phyloP scores from a whole-genome alignment of 2,797 vertebrate species.

The Fringilla coelebs region DNA sequence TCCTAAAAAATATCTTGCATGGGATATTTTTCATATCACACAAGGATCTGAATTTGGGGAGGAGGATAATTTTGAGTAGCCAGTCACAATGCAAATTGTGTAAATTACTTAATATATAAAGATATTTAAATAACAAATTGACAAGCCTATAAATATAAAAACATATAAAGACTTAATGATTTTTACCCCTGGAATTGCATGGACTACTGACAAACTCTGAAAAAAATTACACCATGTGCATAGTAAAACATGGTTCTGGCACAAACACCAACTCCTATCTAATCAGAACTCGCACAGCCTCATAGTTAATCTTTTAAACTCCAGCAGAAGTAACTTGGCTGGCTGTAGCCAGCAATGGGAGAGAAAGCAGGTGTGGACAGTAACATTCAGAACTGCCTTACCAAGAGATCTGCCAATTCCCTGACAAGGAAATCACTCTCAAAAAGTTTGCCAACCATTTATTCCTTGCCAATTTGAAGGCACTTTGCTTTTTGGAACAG shows the following conservation, averaged over 20 bases:
- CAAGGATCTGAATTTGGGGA: not conserved
- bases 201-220: not conserved
- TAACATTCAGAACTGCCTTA: not conserved
- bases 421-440: not conserved
- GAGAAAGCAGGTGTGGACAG: not conserved
- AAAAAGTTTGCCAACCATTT: constrained; percentile 41
- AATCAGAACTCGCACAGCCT: not conserved
- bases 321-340: not conserved
- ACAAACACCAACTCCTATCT: not conserved
- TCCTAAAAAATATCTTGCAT: not conserved
- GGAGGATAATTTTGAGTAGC: not conserved
- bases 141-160: not conserved
- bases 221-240: not conserved
- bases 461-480: constrained; percentile 32
- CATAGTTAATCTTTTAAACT: not conserved
- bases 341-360: not conserved
- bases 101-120: not conserved
- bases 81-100: not conserved
- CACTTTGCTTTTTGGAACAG: not conserved
- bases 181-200: not conserved
- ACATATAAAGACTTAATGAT: not conserved
- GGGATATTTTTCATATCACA: not conserved
- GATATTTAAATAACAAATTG: not conserved
- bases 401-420: constrained; percentile 25
- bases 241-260: not conserved